Evolutionary conservation across 30 jellyfish, hydroid and myxozoan genomes (phyloP).

Genomic region (Morbakka virulenta): DNA sequence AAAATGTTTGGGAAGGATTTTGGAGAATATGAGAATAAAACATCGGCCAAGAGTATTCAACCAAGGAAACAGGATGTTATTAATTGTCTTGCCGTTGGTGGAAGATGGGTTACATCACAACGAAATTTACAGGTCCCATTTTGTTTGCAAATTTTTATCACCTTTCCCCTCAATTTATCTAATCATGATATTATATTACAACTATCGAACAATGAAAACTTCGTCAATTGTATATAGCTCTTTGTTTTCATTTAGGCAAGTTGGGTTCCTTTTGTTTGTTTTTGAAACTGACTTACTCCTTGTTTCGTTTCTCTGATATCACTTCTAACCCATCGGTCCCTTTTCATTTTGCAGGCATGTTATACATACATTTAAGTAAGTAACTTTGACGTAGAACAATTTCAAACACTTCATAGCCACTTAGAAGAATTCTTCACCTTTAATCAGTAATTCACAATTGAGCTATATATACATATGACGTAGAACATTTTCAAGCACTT

Average conservation of each 20-base stretch:
- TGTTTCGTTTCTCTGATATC: too few species aligned
- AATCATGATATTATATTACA: neutral
- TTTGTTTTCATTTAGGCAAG: neutral
- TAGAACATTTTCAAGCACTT: too few species aligned
- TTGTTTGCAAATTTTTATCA: neutral
- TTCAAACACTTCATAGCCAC: too few species aligned
- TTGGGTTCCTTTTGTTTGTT: too few species aligned
- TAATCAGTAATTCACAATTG: too few species aligned
- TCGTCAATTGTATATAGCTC: neutral
- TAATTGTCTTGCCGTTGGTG: conserved; percentile 86
- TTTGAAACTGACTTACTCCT: too few species aligned
- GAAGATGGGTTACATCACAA: conserved; percentile 83
- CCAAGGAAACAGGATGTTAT: conserved; percentile 72
- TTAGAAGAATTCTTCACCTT: too few species aligned
- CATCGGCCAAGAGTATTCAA: neutral
- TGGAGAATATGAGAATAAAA: conserved; percentile 40
- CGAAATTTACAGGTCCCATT: conserved; percentile 62
- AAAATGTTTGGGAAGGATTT: conserved; percentile 57
- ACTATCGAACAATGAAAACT: neutral
- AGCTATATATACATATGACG: too few species aligned
- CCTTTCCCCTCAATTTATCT: neutral
- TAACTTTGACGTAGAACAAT: too few species aligned
- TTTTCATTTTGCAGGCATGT: too few species aligned
- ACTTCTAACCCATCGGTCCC: too few species aligned
- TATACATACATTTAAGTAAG: too few species aligned